Conservation (phyloP, 2,113 vertebrate species). For the Lepisosteus oculatus region DNA sequence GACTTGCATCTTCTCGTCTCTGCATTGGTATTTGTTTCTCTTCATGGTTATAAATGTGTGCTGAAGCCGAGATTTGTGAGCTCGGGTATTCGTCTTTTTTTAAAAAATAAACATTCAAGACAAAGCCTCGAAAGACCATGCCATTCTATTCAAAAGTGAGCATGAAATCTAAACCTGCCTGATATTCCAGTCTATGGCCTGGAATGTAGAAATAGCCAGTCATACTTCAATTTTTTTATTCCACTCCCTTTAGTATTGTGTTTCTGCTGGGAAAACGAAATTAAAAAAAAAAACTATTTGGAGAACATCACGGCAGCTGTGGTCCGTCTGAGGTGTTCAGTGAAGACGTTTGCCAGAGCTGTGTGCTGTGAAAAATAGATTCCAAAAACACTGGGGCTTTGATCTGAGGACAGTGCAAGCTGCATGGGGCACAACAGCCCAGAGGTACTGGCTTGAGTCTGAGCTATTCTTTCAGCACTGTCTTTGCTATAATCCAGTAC, state of each 20-base stretch:
- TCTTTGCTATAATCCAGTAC: no score
- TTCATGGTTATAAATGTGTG: not conserved
- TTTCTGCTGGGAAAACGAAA: slow-evolving; percentile 11
- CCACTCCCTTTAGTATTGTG: slow-evolving; percentile 19
- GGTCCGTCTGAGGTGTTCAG: slow-evolving; percentile 38
- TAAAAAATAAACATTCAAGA: not conserved
- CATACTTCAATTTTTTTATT: slow-evolving; percentile 3
- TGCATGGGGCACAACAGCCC: not conserved
- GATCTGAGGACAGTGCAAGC: slow-evolving; percentile 16
- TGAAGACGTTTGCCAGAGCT: slow-evolving; percentile 26
- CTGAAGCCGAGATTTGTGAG: no score
- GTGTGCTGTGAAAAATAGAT: slow-evolving; percentile 23
- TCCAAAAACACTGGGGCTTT: slow-evolving; percentile 37
- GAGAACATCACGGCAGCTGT: slow-evolving; percentile 43
- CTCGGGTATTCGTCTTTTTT: no score
- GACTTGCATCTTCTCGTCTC: not conserved
- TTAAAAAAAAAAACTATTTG: slow-evolving; percentile 23
- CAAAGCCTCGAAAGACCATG: not conserved
- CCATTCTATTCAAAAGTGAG: no score
- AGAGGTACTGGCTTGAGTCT: no score
- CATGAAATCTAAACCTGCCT: not conserved
- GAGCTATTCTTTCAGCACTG: no score
- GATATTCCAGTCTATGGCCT: not conserved
- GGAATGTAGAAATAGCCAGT: not conserved
- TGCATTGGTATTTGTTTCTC: no score